These are phyloP conservation scores for Gadopsis bispinosus DNA, from an alignment of 2,797 vertebrate genomes.

Conservation along the genomic window DNA sequence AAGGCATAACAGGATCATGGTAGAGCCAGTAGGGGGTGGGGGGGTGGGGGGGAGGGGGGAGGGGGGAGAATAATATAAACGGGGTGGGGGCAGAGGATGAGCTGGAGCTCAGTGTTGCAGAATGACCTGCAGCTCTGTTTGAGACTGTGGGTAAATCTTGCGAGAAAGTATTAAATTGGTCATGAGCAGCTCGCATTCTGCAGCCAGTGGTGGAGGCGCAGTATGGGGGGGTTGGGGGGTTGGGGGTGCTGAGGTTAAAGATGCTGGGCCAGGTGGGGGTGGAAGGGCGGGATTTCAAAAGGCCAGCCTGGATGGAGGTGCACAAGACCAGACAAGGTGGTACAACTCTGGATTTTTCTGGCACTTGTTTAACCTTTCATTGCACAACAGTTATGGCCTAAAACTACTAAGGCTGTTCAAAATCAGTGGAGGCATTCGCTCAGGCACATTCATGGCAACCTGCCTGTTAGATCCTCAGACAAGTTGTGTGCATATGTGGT, in stretches of 20 bases:
- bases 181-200: slow-evolving; percentile 46
- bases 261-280: not conserved
- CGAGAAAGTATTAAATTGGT: slow-evolving; percentile 62
- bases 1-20: slow-evolving; percentile 39
- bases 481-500: not conserved
- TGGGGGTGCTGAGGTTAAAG: slow-evolving; percentile 20
- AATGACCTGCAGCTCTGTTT: slow-evolving; percentile 67
- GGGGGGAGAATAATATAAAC: no score
- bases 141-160: slow-evolving; percentile 48
- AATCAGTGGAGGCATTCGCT: not conserved
- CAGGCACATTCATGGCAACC: not conserved
- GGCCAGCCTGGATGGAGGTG: not conserved
- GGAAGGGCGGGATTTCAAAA: not conserved
- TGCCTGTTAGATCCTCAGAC: not conserved
- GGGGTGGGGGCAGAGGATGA: slow-evolving; percentile 35
- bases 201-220: slow-evolving; percentile 7
- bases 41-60: slow-evolving; percentile 17
- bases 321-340: not conserved
- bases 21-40: slow-evolving; percentile 25
- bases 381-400: not conserved
- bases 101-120: slow-evolving; percentile 42
- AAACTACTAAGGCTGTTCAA: not conserved
- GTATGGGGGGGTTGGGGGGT: slow-evolving; percentile 3
- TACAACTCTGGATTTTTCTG: not conserved
- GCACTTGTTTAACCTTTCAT: not conserved